Percentiles rank a stretch among this genome's conserved stretches.
Evolutionary conservation across 2,113 vertebrate species (phyloP).

Genomic region (Mus spicilegus): DNA sequence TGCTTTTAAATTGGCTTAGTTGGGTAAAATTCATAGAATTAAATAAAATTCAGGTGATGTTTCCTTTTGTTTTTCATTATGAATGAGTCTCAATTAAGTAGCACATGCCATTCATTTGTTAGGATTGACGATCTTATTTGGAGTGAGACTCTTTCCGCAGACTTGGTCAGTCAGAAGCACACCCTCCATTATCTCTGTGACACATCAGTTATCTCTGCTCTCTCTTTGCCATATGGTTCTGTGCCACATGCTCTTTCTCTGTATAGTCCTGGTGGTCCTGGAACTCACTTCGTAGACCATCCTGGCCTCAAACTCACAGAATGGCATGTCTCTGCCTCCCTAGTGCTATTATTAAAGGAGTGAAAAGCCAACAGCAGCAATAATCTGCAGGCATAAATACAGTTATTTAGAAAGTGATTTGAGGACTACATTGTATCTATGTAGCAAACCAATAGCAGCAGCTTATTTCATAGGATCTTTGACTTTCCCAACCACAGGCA

Average conservation of each 20-base stretch:
- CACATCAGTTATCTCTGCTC: neutral
- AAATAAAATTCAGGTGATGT: neutral
- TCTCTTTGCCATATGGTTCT: conserved; percentile 13
- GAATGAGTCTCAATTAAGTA: neutral
- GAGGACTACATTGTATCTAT: neutral
- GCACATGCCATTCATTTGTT: neutral
- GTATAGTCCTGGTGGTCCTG: too few relatives aligned
- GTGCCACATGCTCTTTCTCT: neutral
- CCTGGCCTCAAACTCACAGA: too few relatives aligned
- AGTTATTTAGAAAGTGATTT: neutral
- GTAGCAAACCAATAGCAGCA: neutral
- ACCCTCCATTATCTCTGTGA: neutral
- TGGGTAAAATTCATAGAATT: neutral
- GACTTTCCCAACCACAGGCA: neutral
- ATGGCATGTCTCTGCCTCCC: too few relatives aligned
- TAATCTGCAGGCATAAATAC: neutral
- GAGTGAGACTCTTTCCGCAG: neutral
- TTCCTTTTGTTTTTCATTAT: neutral
- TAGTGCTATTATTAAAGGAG: too few relatives aligned
- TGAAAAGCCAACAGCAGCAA: neutral
- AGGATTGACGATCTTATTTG: conserved; percentile 32
- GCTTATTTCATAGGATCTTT: neutral
- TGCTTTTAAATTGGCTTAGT: conserved; percentile 52
- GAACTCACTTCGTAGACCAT: too few relatives aligned
- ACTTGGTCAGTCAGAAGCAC: neutral